These are phyloP conservation scores for Drosophila trapezifrons DNA, from an alignment of 1,140 invertebrate species.

Conservation along the genomic window DNA sequence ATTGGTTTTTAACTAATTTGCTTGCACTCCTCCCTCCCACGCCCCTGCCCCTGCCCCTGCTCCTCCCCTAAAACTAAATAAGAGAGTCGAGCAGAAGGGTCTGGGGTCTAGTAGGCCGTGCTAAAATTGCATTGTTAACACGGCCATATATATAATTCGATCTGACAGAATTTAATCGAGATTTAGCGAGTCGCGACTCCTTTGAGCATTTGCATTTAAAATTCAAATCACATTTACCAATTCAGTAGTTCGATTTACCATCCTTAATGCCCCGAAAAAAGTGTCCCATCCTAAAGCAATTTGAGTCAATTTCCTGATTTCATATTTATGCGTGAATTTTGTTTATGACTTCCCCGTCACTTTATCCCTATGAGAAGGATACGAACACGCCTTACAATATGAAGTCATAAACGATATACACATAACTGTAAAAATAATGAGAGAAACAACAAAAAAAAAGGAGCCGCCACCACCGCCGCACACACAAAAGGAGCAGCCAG, in stretches of 20 bases:
- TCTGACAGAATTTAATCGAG: slow-evolving; percentile 8
- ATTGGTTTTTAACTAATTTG: slow-evolving; percentile 83
- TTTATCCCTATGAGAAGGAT: slow-evolving; percentile 3
- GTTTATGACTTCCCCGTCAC: slow-evolving; percentile 36
- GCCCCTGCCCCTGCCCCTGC: neutral
- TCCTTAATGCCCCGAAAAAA: neutral
- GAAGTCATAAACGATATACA: slow-evolving; percentile 54
- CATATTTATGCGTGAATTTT: slow-evolving; percentile 39
- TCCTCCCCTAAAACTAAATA: neutral
- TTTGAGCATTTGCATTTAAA: slow-evolving; percentile 3
- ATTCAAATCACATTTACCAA: neutral
- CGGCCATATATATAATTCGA: slow-evolving; percentile 16
- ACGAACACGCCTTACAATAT: slow-evolving; percentile 24
- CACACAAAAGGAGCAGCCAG: slow-evolving; percentile 6
- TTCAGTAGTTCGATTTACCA: neutral
- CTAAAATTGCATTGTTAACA: slow-evolving; percentile 28
- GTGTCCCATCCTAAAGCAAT: slow-evolving; percentile 12
- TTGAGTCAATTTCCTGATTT: slow-evolving; percentile 46
- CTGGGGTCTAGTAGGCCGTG: neutral
- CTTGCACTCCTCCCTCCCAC: slow-evolving; percentile 33
- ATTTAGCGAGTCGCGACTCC: neutral
- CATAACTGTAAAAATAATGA: slow-evolving; percentile 57
- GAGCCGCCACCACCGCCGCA: neutral
- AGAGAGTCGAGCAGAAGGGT: too few species aligned
- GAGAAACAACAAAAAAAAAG: slow-evolving; percentile 8